Base-by-base conservation (phyloP, 2,797 vertebrate genomes). In the Acomys russatus region DNA sequence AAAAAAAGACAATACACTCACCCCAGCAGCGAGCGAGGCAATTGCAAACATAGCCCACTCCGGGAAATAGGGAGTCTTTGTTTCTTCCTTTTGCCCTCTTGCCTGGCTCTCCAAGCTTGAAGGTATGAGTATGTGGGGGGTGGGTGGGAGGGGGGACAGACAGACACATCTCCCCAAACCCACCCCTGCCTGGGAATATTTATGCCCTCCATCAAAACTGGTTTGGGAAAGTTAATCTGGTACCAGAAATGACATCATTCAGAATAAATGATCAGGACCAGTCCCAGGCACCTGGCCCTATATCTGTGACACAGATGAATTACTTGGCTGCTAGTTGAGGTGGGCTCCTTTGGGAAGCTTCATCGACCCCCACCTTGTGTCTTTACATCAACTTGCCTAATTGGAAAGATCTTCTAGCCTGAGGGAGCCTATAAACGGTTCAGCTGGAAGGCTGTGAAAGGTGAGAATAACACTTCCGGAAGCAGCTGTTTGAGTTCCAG, bases 401-500 rank as follows among this genome's bases (percentile, higher is more conserved):
- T 89, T 93, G 63, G 0, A 0, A 2, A 85, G 91, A 94, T 92
- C 91, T 68, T 68, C 93, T 83, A 78, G 51, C 54, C 20, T 84
- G 1, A 51, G n/a, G 94, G 97, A 23, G 93, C 28, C 71, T 56
- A 35, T 56, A 93, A 94, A 73, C 90, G 90, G 91, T 98, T 97
- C 97, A 68, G 0, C 74, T n/a, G 61, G 97, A 95, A 84, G 94
- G 86, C 56, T 61, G 44, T 23, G 95, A 94, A 96, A 96, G 79
- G 95, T 94, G 93, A 83, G 92, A 89, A 44, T 10, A 66, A 64
- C 86, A 90, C n/a, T 89, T 95, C 91, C 79, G 96, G 96, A 97
- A 98, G 96, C 97, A 98, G 97, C 96, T 96, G 94, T 78, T 61
- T 95, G 90, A 88, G 97, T 68, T 92, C 96, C 92, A 88, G 74